Conservation (phyloP, 2,113 vertebrate genomes). For the Tauraco erythrolophus region DNA sequence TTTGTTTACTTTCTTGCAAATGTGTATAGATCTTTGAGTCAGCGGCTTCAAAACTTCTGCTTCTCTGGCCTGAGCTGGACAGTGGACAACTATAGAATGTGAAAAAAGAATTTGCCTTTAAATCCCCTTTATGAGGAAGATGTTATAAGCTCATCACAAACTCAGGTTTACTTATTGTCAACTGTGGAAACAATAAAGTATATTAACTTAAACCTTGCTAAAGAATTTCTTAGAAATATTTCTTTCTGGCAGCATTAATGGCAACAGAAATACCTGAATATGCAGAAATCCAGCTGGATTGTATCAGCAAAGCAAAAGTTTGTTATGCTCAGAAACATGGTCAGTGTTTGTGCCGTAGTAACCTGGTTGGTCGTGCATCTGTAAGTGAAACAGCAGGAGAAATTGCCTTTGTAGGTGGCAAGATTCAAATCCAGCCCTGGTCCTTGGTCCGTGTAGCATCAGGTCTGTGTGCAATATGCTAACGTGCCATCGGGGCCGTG, state of each 20-base stretch:
- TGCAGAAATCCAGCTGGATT: no score
- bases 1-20: not conserved
- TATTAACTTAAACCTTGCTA: not conserved
- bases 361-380: accelerated
- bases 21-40: not conserved
- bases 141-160: not conserved
- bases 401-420: not conserved
- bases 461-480: not conserved
- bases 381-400: not conserved
- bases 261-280: not conserved
- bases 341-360: accelerated
- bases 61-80: not conserved
- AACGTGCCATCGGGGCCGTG: accelerated
- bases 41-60: not conserved
- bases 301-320: no score
- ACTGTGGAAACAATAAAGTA: not conserved
- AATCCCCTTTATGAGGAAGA: not conserved
- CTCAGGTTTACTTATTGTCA: not conserved
- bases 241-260: not conserved
- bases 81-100: not conserved
- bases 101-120: not conserved
- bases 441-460: not conserved
- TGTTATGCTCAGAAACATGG: accelerated
- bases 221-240: not conserved
- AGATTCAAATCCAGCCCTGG: no score